Evolutionary conservation across 2,797 vertebrate genomes (phyloP).

Genomic region (Rhynchonycteris naso): DNA sequence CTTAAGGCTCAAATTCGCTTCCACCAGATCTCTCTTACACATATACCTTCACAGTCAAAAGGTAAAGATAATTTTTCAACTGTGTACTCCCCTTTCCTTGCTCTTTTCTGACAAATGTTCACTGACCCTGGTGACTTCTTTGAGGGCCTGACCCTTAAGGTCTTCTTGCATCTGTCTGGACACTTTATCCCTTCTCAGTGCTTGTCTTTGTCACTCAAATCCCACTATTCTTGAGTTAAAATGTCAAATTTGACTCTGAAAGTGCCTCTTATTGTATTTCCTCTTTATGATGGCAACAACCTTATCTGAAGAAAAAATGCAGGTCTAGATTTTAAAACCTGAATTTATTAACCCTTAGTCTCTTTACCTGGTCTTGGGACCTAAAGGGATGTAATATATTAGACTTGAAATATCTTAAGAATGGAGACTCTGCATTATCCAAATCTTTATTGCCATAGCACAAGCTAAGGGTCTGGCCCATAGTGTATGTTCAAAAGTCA

Average conservation of each 20-base stretch:
- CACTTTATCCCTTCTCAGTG: neutral
- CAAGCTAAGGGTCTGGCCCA: neutral
- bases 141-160: neutral
- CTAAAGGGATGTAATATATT: neutral
- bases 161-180: neutral
- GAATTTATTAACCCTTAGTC: neutral
- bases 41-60: slow-evolving; percentile 27
- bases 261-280: neutral
- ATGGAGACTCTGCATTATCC: neutral
- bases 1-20: slow-evolving; percentile 31
- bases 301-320: slow-evolving; percentile 3
- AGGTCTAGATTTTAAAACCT: neutral
- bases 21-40: neutral
- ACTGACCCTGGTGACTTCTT: neutral
- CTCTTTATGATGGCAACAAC: neutral
- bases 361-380: neutral
- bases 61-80: slow-evolving; percentile 45
- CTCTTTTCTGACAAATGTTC: slow-evolving; percentile 49
- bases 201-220: neutral
- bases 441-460: neutral
- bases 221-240: neutral
- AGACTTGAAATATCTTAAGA: neutral
- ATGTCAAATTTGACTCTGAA: slow-evolving; percentile 7
- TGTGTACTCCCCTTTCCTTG: neutral
- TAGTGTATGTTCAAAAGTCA: neutral